phyloP scores from a whole-genome alignment of 2,113 vertebrate species.

The Pleuronectes platessa region DNA sequence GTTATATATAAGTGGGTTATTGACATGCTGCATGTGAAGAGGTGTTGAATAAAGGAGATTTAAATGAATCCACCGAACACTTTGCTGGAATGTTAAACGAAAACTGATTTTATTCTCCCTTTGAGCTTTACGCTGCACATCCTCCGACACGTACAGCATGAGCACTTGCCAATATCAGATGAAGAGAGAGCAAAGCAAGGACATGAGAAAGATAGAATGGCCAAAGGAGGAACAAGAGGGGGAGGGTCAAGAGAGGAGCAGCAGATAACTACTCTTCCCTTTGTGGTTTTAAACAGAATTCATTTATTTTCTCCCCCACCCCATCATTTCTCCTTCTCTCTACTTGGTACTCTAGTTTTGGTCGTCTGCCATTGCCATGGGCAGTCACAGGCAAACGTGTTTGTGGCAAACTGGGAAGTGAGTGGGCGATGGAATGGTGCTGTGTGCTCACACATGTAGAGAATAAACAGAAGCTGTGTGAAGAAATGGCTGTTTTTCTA shows the following conservation, averaged over 20 bases:
- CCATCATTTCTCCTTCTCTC: slow-evolving; percentile 40
- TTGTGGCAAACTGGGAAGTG: not conserved
- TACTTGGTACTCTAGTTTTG: slow-evolving; percentile 29
- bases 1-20: slow-evolving; percentile 30
- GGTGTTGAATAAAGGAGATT: slow-evolving; percentile 36
- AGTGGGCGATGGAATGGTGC: slow-evolving; percentile 51
- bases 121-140: slow-evolving; percentile 10
- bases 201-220: slow-evolving; percentile 32
- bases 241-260: slow-evolving; percentile 25
- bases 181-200: slow-evolving; percentile 2
- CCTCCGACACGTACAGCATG: slow-evolving; percentile 5
- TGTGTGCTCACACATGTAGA: slow-evolving; percentile 45
- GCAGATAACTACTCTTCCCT: slow-evolving; percentile 44
- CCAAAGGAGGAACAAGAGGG: slow-evolving; percentile 13
- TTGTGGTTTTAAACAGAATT: slow-evolving; percentile 48
- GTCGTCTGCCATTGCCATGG: slow-evolving; percentile 50
- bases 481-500: slow-evolving; percentile 2
- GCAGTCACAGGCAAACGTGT: slow-evolving; percentile 8
- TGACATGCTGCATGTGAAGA: slow-evolving; percentile 25
- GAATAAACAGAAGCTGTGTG: slow-evolving; percentile 55
- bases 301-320: slow-evolving; percentile 30
- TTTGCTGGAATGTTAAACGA: slow-evolving; percentile 22
- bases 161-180: slow-evolving; percentile 28
- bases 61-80: slow-evolving; percentile 16
- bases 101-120: slow-evolving; percentile 24